Percentiles rank a stretch among this genome's conserved stretches.
Conservation (phyloP, 2,888 invertebrate species). For the Leptinotarsa rubiginosa region DNA sequence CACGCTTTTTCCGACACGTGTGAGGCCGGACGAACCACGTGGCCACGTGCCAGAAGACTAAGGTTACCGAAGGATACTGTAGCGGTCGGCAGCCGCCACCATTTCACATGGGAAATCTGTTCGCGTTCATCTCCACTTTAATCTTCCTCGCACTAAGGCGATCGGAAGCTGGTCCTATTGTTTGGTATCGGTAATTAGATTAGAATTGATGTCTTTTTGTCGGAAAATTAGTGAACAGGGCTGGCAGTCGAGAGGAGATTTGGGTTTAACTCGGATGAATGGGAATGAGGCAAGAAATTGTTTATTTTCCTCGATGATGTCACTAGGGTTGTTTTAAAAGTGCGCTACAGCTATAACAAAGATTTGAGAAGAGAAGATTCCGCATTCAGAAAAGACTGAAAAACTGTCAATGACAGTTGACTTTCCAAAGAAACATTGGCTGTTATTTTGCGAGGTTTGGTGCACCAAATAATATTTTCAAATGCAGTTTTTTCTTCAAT, state of each 20-base stretch:
- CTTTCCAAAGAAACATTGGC: no score
- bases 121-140: conserved; percentile 29
- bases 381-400: no score
- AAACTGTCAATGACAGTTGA: no score
- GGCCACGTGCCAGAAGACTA: conserved; percentile 51
- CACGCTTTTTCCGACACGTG: conserved; percentile 54
- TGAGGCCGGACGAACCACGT: conserved; percentile 34
- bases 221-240: conserved; percentile 35
- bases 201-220: conserved; percentile 48
- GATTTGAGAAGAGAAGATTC: no score
- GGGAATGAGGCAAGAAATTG: conserved; percentile 11
- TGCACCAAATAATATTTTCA: no score
- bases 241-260: conserved; percentile 25
- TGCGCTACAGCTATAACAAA: no score
- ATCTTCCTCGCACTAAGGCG: conserved; percentile 15
- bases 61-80: conserved; percentile 48
- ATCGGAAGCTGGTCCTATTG: conserved; percentile 26
- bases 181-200: conserved; percentile 43
- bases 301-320: conserved; percentile 7
- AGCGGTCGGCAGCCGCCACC: conserved; percentile 34
- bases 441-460: no score
- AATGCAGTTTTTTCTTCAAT: no score
- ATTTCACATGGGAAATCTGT: conserved; percentile 44
- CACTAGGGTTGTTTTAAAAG: no score
- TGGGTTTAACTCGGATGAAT: conserved; percentile 16